Evolutionary conservation across 2,113 vertebrate genomes (phyloP), one percentile per base, ranked within the genome.

Genomic region (Oncorhynchus clarkii): DNA sequence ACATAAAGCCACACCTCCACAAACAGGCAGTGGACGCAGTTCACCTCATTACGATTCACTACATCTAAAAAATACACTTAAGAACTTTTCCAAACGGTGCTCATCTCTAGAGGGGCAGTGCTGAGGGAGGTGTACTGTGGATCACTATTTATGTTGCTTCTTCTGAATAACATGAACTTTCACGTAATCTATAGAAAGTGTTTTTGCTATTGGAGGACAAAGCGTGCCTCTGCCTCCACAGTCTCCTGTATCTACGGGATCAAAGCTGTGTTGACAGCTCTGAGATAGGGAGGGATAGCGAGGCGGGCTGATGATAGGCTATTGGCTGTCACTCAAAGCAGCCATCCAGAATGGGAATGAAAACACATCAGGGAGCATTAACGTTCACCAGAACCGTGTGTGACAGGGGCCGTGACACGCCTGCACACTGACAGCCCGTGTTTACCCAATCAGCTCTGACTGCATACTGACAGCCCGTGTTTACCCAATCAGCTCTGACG

Each of bases 11-110:
- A 48, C 78, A 68, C 76, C 22, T 65, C 51, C 49, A 54, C 49
- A 54, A 54, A 14, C 13, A 16, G 49, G 12, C 29, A 73, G 76
- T 76, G 84, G 80, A 1, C 77, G 88, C 80, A 74, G 86, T 89
- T 87, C 73, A 62, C 72, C 81, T 82, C 83, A 79, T 89, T 88
- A 85, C 78, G 82, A 84, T 86, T 88, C 86, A 72, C 48, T 6
- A 49, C 20, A 7, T 79, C 83, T 89, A 91, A 88, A 89, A 89
- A 90, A 89, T 91, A 91, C 45, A 68, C 68, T 80, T 78, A 78
- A 87, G 86, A 80, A 88, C 86, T 81, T 71, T 86, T 70, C 66
- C 67, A 88, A 88, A 18, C 83, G 83, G 84, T 83, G 86, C 83
- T 89, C 67, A 79, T 84, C n/a, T 80, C 72, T 84, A n/a, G 77